A percentile compares a stretch with the other conserved stretches of the same genome.
phyloP scores from a whole-genome alignment of 35 echinoderm and acorn worm species.

The Heliocidaris tuberculata region DNA sequence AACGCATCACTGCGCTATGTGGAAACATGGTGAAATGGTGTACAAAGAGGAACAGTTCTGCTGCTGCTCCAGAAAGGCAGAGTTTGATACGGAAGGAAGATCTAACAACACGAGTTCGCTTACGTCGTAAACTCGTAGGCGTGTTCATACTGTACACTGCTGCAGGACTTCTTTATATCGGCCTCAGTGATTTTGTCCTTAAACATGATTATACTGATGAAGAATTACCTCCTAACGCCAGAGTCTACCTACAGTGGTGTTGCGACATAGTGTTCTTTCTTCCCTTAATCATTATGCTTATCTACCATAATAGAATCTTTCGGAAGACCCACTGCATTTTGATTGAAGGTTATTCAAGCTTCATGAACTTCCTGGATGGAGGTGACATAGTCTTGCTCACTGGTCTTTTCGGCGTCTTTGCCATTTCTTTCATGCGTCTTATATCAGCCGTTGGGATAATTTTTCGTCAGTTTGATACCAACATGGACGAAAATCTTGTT shows the following conservation, averaged over 20 bases:
- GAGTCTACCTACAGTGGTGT: slow-evolving; percentile 26
- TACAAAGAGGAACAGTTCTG: neutral
- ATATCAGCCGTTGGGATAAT: neutral
- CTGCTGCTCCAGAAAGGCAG: neutral
- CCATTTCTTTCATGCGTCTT: neutral
- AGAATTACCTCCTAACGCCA: neutral
- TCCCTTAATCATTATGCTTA: neutral
- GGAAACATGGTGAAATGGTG: too few species aligned
- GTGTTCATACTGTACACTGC: neutral
- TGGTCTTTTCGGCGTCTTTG: neutral
- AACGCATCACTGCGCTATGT: neutral
- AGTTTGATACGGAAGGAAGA: neutral
- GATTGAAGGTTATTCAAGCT: neutral
- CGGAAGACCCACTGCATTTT: neutral
- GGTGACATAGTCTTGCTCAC: slow-evolving; percentile 4
- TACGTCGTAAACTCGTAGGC: neutral
- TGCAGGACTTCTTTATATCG: neutral
- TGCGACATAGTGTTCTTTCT: neutral
- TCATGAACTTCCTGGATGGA: slow-evolving; percentile 10
- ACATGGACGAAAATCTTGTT: neutral
- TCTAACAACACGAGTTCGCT: neutral
- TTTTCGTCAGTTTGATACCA: neutral
- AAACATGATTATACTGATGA: neutral
- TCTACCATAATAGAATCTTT: neutral
- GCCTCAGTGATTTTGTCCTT: neutral